Percentiles rank a stretch among this genome's conserved stretches.
These are phyloP conservation scores for Drosophila flavopinicola DNA, from an alignment of 2,888 invertebrate genomes.

Conservation along the genomic window DNA sequence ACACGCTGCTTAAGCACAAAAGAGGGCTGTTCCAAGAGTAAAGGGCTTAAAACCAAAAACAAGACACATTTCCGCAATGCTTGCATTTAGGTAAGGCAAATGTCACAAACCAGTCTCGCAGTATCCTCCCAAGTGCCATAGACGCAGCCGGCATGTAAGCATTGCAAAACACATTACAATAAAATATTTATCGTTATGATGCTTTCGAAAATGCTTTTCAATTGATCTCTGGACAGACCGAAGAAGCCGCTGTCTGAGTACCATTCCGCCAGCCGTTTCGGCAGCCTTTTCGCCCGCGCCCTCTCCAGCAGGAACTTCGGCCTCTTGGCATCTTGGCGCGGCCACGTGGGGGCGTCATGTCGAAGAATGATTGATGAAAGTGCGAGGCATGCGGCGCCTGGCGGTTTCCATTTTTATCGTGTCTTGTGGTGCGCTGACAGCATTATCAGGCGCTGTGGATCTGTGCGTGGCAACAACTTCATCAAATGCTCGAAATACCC, in stretches of 20 bases:
- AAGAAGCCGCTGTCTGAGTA: conserved; percentile 35
- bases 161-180: conserved; percentile 77
- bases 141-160: conserved; percentile 67
- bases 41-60: background rate
- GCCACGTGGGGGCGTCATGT: conserved; percentile 12
- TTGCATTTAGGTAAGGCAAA: background rate
- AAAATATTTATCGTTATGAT: conserved; percentile 82
- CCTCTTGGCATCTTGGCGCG: conserved; percentile 38
- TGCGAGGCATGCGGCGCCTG: conserved; percentile 14
- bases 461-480: conserved; percentile 45
- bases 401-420: background rate
- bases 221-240: conserved; percentile 67
- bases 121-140: conserved; percentile 39
- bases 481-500: conserved; percentile 46
- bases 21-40: conserved; percentile 17
- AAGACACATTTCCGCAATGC: too few species aligned
- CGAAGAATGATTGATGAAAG: conserved; percentile 69
- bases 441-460: conserved; percentile 36
- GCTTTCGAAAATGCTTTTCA: conserved; percentile 80
- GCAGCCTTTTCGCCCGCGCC: conserved; percentile 19
- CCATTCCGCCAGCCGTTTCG: conserved; percentile 38
- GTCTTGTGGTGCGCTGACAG: conserved; percentile 53
- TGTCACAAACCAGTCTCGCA: too few species aligned
- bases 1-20: conserved; percentile 56
- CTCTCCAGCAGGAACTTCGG: background rate